Percentiles rank a stretch among this genome's conserved stretches.
These are phyloP conservation scores for Eristalis tenax DNA, from an alignment of 2,888 invertebrate species.

Conservation along the genomic window DNA sequence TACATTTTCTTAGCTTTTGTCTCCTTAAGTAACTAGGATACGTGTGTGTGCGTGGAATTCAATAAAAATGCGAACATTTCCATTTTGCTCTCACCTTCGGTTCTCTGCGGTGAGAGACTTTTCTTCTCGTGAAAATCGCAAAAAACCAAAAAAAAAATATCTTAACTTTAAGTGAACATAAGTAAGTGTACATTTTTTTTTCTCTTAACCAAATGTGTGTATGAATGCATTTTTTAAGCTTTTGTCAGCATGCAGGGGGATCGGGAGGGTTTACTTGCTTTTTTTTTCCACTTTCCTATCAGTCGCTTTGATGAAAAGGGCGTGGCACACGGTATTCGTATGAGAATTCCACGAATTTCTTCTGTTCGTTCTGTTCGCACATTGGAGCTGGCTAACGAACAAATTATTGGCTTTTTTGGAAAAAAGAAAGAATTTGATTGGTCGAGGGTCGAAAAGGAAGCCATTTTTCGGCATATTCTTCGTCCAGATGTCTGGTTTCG, in stretches of 20 bases:
- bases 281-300: neutral
- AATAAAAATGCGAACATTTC: slow-evolving; percentile 14
- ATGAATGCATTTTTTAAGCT: neutral
- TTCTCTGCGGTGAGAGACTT: neutral
- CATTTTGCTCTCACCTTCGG: neutral
- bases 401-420: too few relatives aligned
- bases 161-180: slow-evolving; percentile 47
- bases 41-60: slow-evolving; percentile 65
- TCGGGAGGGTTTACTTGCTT: neutral
- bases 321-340: slow-evolving; percentile 34
- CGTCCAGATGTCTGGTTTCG: too few relatives aligned
- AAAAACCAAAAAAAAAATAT: neutral
- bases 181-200: slow-evolving; percentile 52
- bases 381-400: too few relatives aligned
- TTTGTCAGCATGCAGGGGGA: slow-evolving; percentile 16
- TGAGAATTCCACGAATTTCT: too few relatives aligned
- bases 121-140: slow-evolving; percentile 19
- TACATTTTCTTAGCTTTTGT: slow-evolving; percentile 14
- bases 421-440: too few relatives aligned
- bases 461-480: too few relatives aligned
- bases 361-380: too few relatives aligned
- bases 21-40: slow-evolving; percentile 36
- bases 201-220: neutral
- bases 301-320: slow-evolving; percentile 15
- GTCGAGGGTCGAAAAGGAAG: too few relatives aligned